Percentiles rank a stretch among this genome's conserved stretches.
These are phyloP conservation scores for Tetragnatha montana DNA, from an alignment of 2,888 invertebrate species.

Conservation along the genomic window DNA sequence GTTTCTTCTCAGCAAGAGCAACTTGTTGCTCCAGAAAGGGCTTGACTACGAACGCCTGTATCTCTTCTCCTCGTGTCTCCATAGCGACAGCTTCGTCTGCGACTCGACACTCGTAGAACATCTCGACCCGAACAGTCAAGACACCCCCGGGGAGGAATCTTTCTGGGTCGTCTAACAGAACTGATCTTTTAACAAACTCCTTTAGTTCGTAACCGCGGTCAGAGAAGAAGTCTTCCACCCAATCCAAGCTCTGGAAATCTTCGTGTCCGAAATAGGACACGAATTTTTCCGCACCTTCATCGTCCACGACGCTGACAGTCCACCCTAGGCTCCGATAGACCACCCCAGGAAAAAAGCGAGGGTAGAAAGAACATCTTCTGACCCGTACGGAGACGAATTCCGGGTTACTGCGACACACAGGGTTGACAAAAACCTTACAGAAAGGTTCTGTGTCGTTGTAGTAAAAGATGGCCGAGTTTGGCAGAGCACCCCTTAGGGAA, in stretches of 20 bases:
- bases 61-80: background rate
- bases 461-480: background rate
- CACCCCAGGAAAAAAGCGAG: background rate
- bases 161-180: background rate
- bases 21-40: background rate
- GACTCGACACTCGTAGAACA: background rate
- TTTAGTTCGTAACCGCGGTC: background rate
- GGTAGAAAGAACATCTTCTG: background rate
- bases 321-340: background rate
- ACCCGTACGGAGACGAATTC: background rate
- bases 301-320: conserved; percentile 3
- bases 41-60: background rate
- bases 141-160: conserved; percentile 8
- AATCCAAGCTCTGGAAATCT: background rate
- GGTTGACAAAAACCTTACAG: background rate
- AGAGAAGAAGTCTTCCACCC: background rate
- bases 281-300: background rate
- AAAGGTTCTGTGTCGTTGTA: background rate
- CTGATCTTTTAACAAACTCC: background rate
- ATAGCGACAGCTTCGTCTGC: background rate
- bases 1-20: background rate
- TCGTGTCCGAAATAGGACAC: background rate
- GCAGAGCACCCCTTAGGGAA: background rate
- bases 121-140: conserved; percentile 1
- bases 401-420: background rate